Conservation (phyloP, 2,888 invertebrate species). For the Blera fallax region DNA sequence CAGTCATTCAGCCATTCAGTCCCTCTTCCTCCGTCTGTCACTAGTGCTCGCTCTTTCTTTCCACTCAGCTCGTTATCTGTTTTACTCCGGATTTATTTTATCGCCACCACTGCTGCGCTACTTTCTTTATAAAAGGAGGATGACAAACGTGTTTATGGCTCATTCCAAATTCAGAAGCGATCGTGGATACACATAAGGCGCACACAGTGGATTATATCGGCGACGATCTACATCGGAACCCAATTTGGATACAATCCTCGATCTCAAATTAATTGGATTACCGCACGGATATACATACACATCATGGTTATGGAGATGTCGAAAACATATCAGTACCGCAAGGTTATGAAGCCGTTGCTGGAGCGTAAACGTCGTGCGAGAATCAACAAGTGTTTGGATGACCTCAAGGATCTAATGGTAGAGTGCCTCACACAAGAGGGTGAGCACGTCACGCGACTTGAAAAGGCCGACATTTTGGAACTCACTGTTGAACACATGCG, state of each 20-base stretch:
- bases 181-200: conserved; percentile 72
- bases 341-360: conserved; percentile 96
- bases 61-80: conserved; percentile 42
- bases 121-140: conserved; percentile 80
- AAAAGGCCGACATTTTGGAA: conserved; percentile 94
- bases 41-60: conserved; percentile 17
- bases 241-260: conserved; percentile 44
- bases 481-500: conserved; percentile 93
- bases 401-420: conserved; percentile 94
- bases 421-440: conserved; percentile 87
- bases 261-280: conserved; percentile 57
- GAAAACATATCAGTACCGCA: conserved; percentile 95
- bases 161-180: conserved; percentile 79
- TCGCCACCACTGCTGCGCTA: conserved; percentile 41
- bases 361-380: conserved; percentile 93
- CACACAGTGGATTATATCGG: conserved; percentile 27
- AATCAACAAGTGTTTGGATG: conserved; percentile 95
- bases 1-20: conserved; percentile 11
- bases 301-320: conserved; percentile 85
- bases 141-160: conserved; percentile 80
- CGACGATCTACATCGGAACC: conserved; percentile 73
- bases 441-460: conserved; percentile 92
- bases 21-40: not conserved
- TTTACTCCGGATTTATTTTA: conserved; percentile 57
- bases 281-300: conserved; percentile 14